Conservation (phyloP, 1,140 invertebrate genomes). For the Polypedilum vanderplanki region DNA sequence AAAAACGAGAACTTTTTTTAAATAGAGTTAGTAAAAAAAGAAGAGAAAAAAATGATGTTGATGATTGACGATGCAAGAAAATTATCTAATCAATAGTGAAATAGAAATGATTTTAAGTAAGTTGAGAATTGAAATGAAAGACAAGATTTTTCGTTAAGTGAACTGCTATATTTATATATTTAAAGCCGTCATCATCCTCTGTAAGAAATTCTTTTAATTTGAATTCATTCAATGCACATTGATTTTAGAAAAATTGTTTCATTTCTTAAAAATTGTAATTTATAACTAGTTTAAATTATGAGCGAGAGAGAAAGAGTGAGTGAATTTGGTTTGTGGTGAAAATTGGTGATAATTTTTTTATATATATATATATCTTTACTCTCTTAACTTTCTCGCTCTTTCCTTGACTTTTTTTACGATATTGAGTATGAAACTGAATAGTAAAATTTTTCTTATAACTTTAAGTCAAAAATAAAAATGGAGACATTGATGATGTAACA, state of each 20-base stretch:
- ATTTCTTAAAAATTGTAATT: not conserved
- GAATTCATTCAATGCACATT: not conserved
- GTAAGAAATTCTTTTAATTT: not conserved
- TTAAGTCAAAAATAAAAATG: too few relatives aligned
- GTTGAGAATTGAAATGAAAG: not conserved
- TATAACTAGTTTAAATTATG: too few relatives aligned
- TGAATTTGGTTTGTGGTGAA: too few relatives aligned
- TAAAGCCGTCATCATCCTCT: not conserved
- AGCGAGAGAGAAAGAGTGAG: too few relatives aligned
- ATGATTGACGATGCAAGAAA: not conserved
- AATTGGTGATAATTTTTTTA: too few relatives aligned
- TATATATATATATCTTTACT: too few relatives aligned
- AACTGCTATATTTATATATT: not conserved
- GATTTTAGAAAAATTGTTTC: not conserved
- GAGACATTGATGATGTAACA: too few relatives aligned
- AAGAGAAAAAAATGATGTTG: not conserved
- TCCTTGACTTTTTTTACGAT: too few relatives aligned
- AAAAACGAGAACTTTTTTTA: not conserved
- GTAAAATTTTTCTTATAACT: too few relatives aligned
- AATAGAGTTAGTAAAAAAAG: not conserved
- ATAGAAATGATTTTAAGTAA: not conserved
- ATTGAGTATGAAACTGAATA: too few relatives aligned
- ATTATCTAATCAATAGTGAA: slow-evolving; percentile 7
- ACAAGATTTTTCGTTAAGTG: not conserved
- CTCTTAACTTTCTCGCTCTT: too few relatives aligned